Base-by-base conservation (phyloP, 1,140 invertebrate species). In the Odontomachus brunneus region DNA sequence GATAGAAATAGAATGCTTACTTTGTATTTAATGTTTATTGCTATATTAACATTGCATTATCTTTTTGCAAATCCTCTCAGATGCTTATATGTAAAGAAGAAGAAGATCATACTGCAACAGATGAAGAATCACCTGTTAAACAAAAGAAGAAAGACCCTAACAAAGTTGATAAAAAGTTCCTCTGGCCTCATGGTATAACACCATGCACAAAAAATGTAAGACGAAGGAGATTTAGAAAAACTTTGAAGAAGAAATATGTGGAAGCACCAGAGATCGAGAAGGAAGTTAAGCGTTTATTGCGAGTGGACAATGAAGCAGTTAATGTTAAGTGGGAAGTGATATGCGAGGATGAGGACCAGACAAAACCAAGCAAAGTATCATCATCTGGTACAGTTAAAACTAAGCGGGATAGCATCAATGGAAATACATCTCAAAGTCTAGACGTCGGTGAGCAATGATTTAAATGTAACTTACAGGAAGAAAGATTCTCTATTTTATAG, bases 261-360 rank as follows among this genome's bases (percentile, higher is more conserved):
- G 99, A 99, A 94, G 98, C 98, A 62, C 98, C 98, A 1, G 99
- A 99, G 95, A 99, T 99, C 88, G 99, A 99, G 92, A 99, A 99
- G 93, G 99, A 99, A 95, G 97, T 98, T 0, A 99, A 99, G 92
- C 94, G 98, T 74, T 94, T 99, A 22, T 95, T 99, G 15, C 95
- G 98, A 88, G 96, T 96, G n/a, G 98, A 99, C 92, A 98, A 98
- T 92, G 98, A 99, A 92, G 98, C 98, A 12, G 96, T 97, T 2
- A 96, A 96, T 89, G 97, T 99, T 0, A 97, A 97, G 74, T 99
- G 97, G 96, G 98, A 99, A 93, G 96, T 99, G 0, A 97, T 99
- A 48, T 97, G 97, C 87, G 98, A 99, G 92, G 98, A 99, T 91
- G 97, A 98, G 88, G 97, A 98, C 80, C 95, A 95, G 62, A 90